Base-by-base conservation (phyloP, 2,797 vertebrate genomes). In the Tokudaia tokunoshimensis region DNA sequence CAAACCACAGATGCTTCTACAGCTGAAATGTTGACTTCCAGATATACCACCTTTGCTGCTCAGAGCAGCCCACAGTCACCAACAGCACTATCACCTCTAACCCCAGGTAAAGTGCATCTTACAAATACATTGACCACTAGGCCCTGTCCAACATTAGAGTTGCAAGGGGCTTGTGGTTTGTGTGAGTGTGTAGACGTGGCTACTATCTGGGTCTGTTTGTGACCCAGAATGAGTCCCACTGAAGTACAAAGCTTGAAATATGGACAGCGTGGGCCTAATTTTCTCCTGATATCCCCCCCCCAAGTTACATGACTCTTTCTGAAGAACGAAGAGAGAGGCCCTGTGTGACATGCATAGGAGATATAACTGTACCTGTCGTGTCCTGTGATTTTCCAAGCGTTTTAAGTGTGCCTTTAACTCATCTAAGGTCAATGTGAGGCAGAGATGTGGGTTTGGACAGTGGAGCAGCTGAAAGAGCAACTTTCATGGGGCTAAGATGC, bases 61-160 rank as follows among this genome's bases (percentile, higher is more conserved):
- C 24, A 34, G 3, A 98, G 95, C 70, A 97, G 98, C 65, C 98
- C 99, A 1, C n/a, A 0, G 0, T 31, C 96, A 0, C 74, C 97
- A 65, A 84, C 90, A 63, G 89, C 97, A 17, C 96, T 14, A 0
- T 91, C 96, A 0, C 98, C 98, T 82, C 95, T 94, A 10, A 92
- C 96, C 37, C 89, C 98, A 98, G 99, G 99, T 99, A 97, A 98
- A 0, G 0, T 44, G 9, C 20, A 2, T 61, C 41, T 15, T 55
- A 11, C 2, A 4, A 22, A 79, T 37, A 12, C 65, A 24, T n/a
- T 89, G 55, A 20, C 6, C 9, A 10, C 37, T 55, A 26, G 50
- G n/a, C 34, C 20, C 50, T 17, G 2, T 4, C 29, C 15, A 55
- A 3, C 65, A 3, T 24, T 1, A 74, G 65, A 17, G 20, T 55